Conservation (phyloP, 2,113 vertebrate genomes). For the Platichthys stellatus region DNA sequence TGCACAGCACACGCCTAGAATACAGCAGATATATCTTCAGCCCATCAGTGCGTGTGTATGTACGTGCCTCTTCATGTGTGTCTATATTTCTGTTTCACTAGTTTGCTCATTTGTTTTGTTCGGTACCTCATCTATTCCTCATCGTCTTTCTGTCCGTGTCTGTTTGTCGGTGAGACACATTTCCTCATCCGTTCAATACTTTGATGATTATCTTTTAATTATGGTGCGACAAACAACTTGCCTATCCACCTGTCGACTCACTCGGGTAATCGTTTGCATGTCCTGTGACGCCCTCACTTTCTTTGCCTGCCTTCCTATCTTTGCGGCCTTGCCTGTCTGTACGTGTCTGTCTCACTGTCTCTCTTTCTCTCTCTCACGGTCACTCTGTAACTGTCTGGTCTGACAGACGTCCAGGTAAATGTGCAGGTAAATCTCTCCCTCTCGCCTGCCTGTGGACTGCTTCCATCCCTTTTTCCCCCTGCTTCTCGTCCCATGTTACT, state of each 20-base stretch:
- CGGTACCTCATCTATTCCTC: slow-evolving; percentile 9
- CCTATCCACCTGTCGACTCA: slow-evolving; percentile 47
- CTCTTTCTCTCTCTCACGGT: slow-evolving; percentile 85
- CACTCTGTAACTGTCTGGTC: slow-evolving; percentile 85
- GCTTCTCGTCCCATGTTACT: slow-evolving; percentile 77
- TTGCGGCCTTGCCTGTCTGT: slow-evolving; percentile 81
- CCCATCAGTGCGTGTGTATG: neutral
- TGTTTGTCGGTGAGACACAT: slow-evolving; percentile 43
- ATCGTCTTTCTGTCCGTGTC: slow-evolving; percentile 21
- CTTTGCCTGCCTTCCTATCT: slow-evolving; percentile 82
- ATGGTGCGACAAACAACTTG: slow-evolving; percentile 23
- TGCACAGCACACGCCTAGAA: too few species aligned
- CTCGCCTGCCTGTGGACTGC: slow-evolving; percentile 86
- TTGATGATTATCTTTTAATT: slow-evolving; percentile 11
- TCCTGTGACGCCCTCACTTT: slow-evolving; percentile 77
- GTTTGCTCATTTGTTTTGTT: neutral
- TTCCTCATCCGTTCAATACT: slow-evolving; percentile 43
- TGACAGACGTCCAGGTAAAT: slow-evolving; percentile 87
- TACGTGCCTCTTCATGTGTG: slow-evolving; percentile 11
- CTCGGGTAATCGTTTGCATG: slow-evolving; percentile 74
- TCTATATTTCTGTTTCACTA: neutral
- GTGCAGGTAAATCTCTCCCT: slow-evolving; percentile 86
- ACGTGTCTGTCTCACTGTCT: slow-evolving; percentile 87
- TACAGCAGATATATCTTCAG: neutral
- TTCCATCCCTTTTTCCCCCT: slow-evolving; percentile 77